These are phyloP conservation scores for Campoletis sonorensis DNA, from an alignment of 1,140 invertebrate species.

Conservation along the genomic window DNA sequence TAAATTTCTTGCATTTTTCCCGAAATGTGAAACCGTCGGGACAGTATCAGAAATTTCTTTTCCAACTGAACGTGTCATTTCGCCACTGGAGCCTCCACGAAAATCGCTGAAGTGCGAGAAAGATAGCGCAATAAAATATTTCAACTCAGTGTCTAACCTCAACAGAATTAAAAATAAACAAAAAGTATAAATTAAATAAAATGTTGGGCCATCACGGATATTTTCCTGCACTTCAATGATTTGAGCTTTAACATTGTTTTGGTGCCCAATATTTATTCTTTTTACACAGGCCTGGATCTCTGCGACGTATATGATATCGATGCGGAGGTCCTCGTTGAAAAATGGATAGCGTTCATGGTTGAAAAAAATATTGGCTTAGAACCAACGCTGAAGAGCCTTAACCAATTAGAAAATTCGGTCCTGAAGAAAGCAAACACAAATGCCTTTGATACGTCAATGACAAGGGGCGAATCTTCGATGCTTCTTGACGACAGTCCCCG, in stretches of 20 bases:
- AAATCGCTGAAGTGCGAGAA: too few species aligned
- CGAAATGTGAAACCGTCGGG: too few species aligned
- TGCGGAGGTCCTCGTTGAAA: conserved; percentile 60
- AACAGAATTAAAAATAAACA: too few species aligned
- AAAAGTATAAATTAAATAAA: too few species aligned
- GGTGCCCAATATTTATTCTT: background rate
- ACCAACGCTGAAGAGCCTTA: conserved; percentile 52
- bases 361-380: conserved; percentile 52
- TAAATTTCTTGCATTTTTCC: too few species aligned
- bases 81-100: too few species aligned
- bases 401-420: conserved; percentile 55
- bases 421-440: conserved; percentile 40
- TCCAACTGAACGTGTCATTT: too few species aligned
- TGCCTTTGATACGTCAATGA: background rate
- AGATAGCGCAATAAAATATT: too few species aligned
- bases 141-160: too few species aligned
- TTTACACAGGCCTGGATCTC: conserved; percentile 56
- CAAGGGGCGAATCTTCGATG: background rate
- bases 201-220: too few species aligned
- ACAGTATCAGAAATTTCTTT: too few species aligned
- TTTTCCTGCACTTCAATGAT: too few species aligned
- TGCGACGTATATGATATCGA: conserved; percentile 56
- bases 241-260: background rate
- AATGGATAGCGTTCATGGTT: conserved; percentile 61
- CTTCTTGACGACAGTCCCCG: background rate